These are phyloP conservation scores for Torymus texanus DNA, from an alignment of 2,888 invertebrate genomes.

Conservation along the genomic window DNA sequence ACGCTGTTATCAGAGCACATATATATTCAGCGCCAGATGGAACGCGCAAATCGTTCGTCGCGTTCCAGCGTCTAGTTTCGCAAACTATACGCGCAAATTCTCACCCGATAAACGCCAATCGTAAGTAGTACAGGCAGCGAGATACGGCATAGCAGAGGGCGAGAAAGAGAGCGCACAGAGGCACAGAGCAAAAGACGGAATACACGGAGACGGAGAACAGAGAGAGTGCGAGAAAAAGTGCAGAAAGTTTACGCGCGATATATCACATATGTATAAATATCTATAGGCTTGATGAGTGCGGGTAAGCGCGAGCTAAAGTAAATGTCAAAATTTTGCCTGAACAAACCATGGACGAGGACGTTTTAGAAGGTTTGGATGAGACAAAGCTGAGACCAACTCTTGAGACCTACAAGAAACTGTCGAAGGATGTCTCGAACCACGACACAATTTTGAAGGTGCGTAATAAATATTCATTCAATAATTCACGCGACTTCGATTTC, in stretches of 20 bases:
- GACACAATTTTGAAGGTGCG: slow-evolving; percentile 73
- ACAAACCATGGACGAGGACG: slow-evolving; percentile 63
- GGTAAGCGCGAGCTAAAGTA: slow-evolving; percentile 10
- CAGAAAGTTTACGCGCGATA: slow-evolving; percentile 11
- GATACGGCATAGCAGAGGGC: too few relatives aligned
- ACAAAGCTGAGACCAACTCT: slow-evolving; percentile 69
- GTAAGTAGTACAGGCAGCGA: too few relatives aligned
- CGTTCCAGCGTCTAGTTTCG: too few relatives aligned
- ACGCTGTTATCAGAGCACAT: too few relatives aligned
- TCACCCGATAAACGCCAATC: too few relatives aligned
- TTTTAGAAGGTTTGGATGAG: slow-evolving; percentile 62
- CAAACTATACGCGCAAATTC: too few relatives aligned
- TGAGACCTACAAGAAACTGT: slow-evolving; percentile 72
- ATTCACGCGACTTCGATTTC: background rate
- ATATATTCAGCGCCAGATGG: too few relatives aligned
- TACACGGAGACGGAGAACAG: too few relatives aligned
- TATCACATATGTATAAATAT: slow-evolving; percentile 20
- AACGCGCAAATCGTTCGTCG: too few relatives aligned
- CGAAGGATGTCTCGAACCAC: slow-evolving; percentile 71
- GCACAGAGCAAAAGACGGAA: too few relatives aligned
- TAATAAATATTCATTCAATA: background rate
- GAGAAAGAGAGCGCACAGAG: too few relatives aligned
- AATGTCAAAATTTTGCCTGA: slow-evolving; percentile 45
- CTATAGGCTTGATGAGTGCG: background rate
- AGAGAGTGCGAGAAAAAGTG: too few relatives aligned